Conservation (phyloP, 2,113 vertebrate species). For the Spilogale gracilis region DNA sequence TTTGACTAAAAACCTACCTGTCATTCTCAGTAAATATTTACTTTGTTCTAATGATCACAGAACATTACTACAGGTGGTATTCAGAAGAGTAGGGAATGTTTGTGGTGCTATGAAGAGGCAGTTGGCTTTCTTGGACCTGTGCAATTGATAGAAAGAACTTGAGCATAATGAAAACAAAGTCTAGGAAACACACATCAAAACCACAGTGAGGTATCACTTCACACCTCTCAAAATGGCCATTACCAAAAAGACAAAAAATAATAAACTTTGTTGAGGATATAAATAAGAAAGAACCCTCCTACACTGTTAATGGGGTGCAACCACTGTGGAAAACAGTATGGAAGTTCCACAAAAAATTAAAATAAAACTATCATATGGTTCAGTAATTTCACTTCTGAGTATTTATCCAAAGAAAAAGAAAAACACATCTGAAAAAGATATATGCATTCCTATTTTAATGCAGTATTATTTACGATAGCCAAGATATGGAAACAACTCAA, state of each 20-base stretch:
- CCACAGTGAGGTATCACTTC: neutral
- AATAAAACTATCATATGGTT: neutral
- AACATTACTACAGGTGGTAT: neutral
- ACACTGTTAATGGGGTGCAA: neutral
- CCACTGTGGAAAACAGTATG: neutral
- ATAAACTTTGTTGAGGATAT: neutral
- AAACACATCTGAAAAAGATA: neutral
- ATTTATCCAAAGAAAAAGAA: neutral
- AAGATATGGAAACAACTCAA: neutral
- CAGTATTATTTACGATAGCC: neutral
- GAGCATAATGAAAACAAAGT: neutral
- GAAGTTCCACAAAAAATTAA: neutral
- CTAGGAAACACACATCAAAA: neutral
- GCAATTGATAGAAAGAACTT: neutral
- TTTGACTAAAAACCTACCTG: neutral
- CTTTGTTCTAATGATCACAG: neutral
- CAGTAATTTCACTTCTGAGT: neutral
- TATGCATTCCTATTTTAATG: neutral
- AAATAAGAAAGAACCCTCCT: neutral
- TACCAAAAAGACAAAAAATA: neutral
- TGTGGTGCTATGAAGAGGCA: neutral
- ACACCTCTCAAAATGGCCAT: neutral
- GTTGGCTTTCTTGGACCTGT: neutral
- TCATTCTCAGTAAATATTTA: neutral
- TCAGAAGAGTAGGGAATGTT: neutral